Evolutionary conservation across 2,113 vertebrate genomes (phyloP), one percentile per base, ranked within the genome.

Genomic region (Xyliphius kryptos): DNA sequence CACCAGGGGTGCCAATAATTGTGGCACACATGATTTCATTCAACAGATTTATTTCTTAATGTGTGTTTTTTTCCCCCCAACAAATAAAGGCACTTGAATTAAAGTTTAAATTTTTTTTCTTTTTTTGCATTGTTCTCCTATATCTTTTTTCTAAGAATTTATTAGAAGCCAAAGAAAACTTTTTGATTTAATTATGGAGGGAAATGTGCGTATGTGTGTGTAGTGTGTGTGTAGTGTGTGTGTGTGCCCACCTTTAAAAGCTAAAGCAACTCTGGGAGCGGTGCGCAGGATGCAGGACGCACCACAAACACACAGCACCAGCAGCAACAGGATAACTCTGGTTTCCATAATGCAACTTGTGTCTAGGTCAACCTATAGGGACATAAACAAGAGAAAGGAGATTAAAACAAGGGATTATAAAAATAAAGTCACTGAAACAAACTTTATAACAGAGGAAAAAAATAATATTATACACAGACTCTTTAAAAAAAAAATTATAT

Each of bases 231-330:
- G 36, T 26, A 26, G 46, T 41, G 41, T 52, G 49, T 22, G 49
- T 52, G 19, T 62, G 58, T 9, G 55, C 59, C 82, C 79, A 88
- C 86, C 87, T 87, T 86, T 89, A 77, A 86, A 89, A 60, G 85
- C 77, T 74, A 89, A 83, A 64, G 73, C 83, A 63, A 89, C 83
- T 77, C 87, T 72, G 5, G 87, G 84, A 22, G 86, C 73, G 5
- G 82, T 79, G 69, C 80, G 82, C 69, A 82, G 85, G 77, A 81
- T 70, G 72, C 76, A 77, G 40, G 41, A 76, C 75, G 76, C 74
- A 74, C 71, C 61, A 54, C 75, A 83, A 76, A 86, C 77, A 76
- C 81, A 84, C 1, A 81, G 37, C 71, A 76, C 80, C 75, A 83
- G 75, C 72, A 88, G 79, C 70, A 85, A 74, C 70, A 88, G 79